Percentiles rank a stretch among this genome's conserved stretches.
Evolutionary conservation across 2,888 invertebrate species (phyloP).

Genomic region (Drosophila flavopinicola): DNA sequence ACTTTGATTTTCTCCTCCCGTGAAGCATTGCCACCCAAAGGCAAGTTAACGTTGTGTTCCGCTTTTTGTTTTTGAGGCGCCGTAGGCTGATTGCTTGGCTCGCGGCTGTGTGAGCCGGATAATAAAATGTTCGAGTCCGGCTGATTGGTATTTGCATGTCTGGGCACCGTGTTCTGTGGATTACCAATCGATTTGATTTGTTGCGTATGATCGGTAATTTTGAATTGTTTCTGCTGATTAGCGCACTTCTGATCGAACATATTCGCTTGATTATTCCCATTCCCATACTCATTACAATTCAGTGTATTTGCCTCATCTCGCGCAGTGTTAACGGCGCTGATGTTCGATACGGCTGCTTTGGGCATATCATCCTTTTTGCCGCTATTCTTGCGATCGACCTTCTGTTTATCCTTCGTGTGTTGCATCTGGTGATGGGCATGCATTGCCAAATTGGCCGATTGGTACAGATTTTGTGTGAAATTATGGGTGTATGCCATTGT

Average conservation of each 20-base stretch:
- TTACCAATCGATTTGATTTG: slow-evolving; percentile 67
- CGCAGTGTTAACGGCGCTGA: slow-evolving; percentile 24
- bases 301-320: slow-evolving; percentile 58
- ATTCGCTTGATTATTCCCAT: slow-evolving; percentile 59
- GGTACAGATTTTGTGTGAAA: slow-evolving; percentile 83
- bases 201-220: slow-evolving; percentile 61
- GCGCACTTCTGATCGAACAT: slow-evolving; percentile 63
- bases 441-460: slow-evolving; percentile 82
- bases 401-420: slow-evolving; percentile 80
- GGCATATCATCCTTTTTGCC: slow-evolving; percentile 81
- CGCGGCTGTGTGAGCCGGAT: slow-evolving; percentile 45
- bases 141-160: slow-evolving; percentile 52
- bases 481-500: slow-evolving; percentile 84
- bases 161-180: slow-evolving; percentile 53
- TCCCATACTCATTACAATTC: slow-evolving; percentile 67
- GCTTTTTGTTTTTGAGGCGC: slow-evolving; percentile 61
- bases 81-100: slow-evolving; percentile 26
- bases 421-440: slow-evolving; percentile 83
- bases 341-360: slow-evolving; percentile 32
- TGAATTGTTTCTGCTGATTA: slow-evolving; percentile 63
- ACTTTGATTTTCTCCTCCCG: slow-evolving; percentile 69
- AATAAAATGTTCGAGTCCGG: slow-evolving; percentile 50
- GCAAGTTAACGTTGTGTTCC: slow-evolving; percentile 66
- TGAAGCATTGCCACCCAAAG: slow-evolving; percentile 36
- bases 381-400: slow-evolving; percentile 76